Conservation (phyloP, 2,888 invertebrate genomes). For the Machimus atricapillus region DNA sequence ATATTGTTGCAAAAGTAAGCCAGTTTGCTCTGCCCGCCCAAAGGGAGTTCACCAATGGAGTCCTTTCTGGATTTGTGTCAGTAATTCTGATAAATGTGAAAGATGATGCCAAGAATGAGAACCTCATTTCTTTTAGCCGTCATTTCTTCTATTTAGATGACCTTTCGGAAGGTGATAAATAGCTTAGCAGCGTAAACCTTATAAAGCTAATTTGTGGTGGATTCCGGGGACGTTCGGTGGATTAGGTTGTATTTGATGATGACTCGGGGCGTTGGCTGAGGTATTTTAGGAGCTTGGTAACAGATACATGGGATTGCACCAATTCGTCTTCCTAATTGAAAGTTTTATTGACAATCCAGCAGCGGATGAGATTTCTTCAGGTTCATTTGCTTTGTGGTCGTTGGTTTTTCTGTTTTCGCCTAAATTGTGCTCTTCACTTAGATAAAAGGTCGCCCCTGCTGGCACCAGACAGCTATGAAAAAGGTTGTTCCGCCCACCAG, state of each 20-base stretch:
- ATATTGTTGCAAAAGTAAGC: neutral
- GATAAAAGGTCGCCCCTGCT: neutral
- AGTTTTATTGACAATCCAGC: neutral
- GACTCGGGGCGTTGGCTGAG: neutral
- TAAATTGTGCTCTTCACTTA: neutral
- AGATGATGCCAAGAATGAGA: conserved; percentile 14
- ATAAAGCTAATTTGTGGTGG: neutral
- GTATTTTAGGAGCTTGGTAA: neutral
- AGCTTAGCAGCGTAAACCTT: neutral
- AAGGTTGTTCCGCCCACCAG: neutral
- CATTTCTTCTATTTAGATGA: neutral
- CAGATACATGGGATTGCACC: neutral
- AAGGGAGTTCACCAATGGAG: neutral
- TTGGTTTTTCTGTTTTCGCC: neutral
- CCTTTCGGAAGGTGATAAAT: neutral
- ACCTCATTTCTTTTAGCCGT: conserved; percentile 13
- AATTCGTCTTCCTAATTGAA: neutral
- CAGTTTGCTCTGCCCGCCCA: neutral
- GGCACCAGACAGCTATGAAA: neutral
- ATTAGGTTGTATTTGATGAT: neutral
- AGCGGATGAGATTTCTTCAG: neutral
- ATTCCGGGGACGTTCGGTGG: neutral
- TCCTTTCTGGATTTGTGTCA: conserved; percentile 32
- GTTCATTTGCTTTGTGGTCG: neutral
- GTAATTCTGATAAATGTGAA: conserved; percentile 37